Evolutionary conservation across 1,140 invertebrate genomes (phyloP).

Genomic region (Arctopsyche grandis): DNA sequence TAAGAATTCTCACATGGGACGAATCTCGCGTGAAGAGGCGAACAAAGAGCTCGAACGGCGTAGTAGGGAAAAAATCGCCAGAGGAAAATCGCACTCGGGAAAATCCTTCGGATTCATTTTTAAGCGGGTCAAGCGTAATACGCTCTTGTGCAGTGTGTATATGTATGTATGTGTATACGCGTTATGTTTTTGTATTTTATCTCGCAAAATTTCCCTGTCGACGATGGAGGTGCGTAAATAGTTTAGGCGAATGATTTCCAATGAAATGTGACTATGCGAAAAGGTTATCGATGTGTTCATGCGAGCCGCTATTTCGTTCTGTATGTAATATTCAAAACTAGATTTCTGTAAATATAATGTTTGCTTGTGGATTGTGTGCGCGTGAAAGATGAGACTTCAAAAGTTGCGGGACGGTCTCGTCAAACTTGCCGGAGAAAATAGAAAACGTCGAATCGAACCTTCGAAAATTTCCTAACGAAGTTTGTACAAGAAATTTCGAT

Average conservation of each 20-base stretch:
- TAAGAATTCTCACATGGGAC: too few species aligned
- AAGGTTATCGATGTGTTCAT: slow-evolving; percentile 23
- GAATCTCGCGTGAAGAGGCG: too few species aligned
- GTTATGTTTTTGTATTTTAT: neutral
- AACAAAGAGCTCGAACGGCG: too few species aligned
- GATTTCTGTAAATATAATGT: slow-evolving; percentile 6
- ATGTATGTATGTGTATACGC: neutral
- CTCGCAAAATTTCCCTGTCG: neutral
- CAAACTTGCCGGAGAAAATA: neutral
- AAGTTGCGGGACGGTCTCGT: neutral
- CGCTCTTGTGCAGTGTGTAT: neutral
- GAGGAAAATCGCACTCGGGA: too few species aligned
- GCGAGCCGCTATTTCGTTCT: neutral
- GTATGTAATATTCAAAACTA: slow-evolving; percentile 10
- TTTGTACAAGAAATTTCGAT: slow-evolving; percentile 19
- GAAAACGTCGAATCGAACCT: neutral
- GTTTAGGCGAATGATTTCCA: slow-evolving; percentile 14
- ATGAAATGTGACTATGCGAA: slow-evolving; percentile 22
- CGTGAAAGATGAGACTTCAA: neutral
- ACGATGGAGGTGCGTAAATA: neutral
- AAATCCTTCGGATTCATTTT: slow-evolving; percentile 5
- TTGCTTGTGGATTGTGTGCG: neutral
- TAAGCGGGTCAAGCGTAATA: neutral
- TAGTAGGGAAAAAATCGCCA: too few species aligned
- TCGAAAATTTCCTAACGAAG: slow-evolving; percentile 9